phyloP scores from a whole-genome alignment of 2,113 vertebrate genomes.

The Ariopsis seemanni region DNA sequence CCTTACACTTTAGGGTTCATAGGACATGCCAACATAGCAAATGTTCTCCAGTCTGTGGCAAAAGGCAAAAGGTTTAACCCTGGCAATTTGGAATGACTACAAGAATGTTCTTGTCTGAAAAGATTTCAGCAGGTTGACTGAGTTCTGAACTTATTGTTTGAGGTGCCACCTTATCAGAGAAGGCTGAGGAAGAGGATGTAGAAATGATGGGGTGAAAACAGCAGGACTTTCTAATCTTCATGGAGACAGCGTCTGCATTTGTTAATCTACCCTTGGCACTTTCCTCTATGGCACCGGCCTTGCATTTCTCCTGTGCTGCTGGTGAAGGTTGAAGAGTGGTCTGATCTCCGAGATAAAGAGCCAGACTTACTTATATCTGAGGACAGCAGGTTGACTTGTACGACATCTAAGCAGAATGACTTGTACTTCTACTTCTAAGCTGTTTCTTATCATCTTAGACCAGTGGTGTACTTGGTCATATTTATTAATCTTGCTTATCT shows the following conservation, averaged over 20 bases:
- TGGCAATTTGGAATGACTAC: slow-evolving; percentile 5
- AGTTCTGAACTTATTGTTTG: neutral
- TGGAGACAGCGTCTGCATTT: slow-evolving; percentile 54
- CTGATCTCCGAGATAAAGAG: slow-evolving; percentile 34
- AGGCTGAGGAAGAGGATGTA: slow-evolving; percentile 19
- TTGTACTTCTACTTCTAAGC: neutral
- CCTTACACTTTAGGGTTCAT: slow-evolving; percentile 57
- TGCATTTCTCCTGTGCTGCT: slow-evolving; percentile 21
- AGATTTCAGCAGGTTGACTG: slow-evolving; percentile 19
- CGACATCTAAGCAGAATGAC: neutral
- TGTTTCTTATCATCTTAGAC: neutral
- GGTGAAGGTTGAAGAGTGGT: slow-evolving; percentile 11
- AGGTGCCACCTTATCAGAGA: neutral
- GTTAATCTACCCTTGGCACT: slow-evolving; percentile 66
- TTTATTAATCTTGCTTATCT: neutral
- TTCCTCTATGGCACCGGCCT: slow-evolving; percentile 37
- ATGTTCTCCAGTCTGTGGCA: slow-evolving; percentile 33
- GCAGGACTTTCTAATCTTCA: slow-evolving; percentile 55
- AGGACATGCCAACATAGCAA: slow-evolving; percentile 1
- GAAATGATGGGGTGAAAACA: slow-evolving; percentile 50
- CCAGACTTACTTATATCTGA: slow-evolving; percentile 4
- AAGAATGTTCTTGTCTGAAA: slow-evolving; percentile 21
- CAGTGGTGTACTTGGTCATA: neutral
- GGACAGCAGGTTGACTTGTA: slow-evolving; percentile 9
- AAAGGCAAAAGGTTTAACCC: slow-evolving; percentile 4